A percentile compares a stretch with the other conserved stretches of the same genome.
These are phyloP conservation scores for Lateolabrax maculatus DNA, from an alignment of 2,797 vertebrate genomes.

Conservation along the genomic window DNA sequence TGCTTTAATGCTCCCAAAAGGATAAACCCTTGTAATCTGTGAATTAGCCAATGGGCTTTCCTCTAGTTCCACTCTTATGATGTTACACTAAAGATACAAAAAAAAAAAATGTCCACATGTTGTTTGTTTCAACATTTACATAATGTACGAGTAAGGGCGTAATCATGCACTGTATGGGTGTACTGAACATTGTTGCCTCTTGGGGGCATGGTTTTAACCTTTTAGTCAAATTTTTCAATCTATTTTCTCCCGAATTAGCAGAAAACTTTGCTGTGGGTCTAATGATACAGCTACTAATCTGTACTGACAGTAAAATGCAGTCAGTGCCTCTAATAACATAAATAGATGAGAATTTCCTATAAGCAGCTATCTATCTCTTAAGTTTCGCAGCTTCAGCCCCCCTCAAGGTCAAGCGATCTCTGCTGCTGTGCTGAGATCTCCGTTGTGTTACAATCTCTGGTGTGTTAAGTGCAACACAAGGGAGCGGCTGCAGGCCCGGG, in stretches of 20 bases:
- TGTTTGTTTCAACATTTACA: not conserved
- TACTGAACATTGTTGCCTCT: not conserved
- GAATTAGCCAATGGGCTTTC: too few species aligned
- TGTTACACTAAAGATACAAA: too few species aligned
- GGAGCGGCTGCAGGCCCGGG: constrained; percentile 12
- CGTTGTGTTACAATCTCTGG: constrained; percentile 26
- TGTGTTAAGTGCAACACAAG: constrained; percentile 49
- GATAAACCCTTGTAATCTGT: not conserved
- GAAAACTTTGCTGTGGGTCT: not conserved
- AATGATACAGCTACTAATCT: not conserved
- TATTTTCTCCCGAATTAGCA: not conserved
- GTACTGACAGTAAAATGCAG: not conserved
- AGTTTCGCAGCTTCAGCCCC: not conserved
- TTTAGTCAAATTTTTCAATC: not conserved
- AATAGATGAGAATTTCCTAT: not conserved
- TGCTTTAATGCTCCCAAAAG: not conserved
- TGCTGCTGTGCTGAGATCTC: constrained; percentile 9
- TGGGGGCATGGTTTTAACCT: not conserved
- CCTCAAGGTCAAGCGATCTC: constrained; percentile 49
- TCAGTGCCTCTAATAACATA: not conserved
- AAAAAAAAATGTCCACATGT: too few species aligned
- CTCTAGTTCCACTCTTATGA: not conserved
- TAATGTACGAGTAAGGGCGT: not conserved
- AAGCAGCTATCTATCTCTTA: not conserved
- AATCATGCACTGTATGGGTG: not conserved